Evolutionary conservation across 2,888 invertebrate genomes (phyloP).

Genomic region (Gibbula magus): DNA sequence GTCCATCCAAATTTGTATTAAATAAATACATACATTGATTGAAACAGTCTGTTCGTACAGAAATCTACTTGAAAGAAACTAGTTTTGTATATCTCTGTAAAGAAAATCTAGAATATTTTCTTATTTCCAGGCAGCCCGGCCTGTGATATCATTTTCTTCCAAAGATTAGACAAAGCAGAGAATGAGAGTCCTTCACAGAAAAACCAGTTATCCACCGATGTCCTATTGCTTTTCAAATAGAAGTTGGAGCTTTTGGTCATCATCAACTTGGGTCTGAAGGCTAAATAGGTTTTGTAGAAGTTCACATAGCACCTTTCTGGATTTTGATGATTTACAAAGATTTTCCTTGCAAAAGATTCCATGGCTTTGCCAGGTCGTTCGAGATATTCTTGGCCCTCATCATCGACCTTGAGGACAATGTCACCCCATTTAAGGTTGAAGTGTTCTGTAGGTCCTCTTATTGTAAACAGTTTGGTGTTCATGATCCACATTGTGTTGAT

Average conservation of each 20-base stretch:
- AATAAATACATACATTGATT: too few relatives aligned
- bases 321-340: neutral
- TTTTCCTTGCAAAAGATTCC: neutral
- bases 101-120: slow-evolving; percentile 6
- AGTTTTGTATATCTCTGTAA: too few relatives aligned
- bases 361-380: neutral
- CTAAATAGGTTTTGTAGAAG: neutral
- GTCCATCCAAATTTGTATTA: too few relatives aligned
- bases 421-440: slow-evolving; percentile 24
- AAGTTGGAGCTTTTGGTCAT: neutral
- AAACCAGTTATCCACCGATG: neutral
- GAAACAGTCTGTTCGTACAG: too few relatives aligned
- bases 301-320: slow-evolving; percentile 8
- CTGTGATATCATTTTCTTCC: neutral
- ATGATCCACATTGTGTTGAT: slow-evolving; percentile 20
- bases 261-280: slow-evolving; percentile 2
- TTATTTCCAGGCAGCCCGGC: neutral
- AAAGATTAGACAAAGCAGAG: neutral
- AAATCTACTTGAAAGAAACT: too few relatives aligned
- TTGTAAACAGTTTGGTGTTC: slow-evolving; percentile 3
- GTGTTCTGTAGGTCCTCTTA: slow-evolving; percentile 14
- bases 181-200: neutral
- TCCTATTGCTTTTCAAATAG: neutral
- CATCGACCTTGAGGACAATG: slow-evolving; percentile 18
- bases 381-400: slow-evolving; percentile 1